A percentile compares a stretch with the other conserved stretches of the same genome.
Conservation (phyloP, 2,113 vertebrate species). For the Leiothrix lutea region DNA sequence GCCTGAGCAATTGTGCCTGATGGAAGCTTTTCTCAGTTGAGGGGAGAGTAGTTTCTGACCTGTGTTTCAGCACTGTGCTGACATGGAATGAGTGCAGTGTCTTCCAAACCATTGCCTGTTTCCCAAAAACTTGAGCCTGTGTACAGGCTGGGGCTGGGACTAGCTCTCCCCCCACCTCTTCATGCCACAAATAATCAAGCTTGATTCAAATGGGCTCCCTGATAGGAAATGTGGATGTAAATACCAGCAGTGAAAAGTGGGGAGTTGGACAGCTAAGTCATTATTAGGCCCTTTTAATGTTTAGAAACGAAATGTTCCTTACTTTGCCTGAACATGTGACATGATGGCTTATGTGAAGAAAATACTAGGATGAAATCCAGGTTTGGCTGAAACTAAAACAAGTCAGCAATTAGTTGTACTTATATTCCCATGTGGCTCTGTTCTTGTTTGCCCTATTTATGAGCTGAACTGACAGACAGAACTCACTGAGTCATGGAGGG, state of each 20-base stretch:
- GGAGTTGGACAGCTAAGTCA: background rate
- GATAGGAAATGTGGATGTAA: background rate
- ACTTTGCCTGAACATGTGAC: background rate
- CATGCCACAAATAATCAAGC: background rate
- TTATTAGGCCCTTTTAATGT: background rate
- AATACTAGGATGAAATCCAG: slow-evolving; percentile 18
- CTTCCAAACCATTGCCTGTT: background rate
- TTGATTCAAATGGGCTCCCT: background rate
- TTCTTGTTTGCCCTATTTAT: background rate
- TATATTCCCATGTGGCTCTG: slow-evolving; percentile 25
- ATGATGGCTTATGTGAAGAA: slow-evolving; percentile 3
- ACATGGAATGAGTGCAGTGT: background rate
- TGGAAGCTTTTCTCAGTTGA: background rate
- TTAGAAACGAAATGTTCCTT: background rate
- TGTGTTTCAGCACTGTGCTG: background rate
- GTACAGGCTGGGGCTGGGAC: background rate
- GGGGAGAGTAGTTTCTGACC: background rate
- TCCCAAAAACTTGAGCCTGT: background rate
- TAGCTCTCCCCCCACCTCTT: background rate
- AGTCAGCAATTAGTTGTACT: slow-evolving; percentile 30
- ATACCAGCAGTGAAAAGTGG: background rate
- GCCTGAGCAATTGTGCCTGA: background rate
- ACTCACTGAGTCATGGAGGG: background rate
- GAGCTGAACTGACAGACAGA: background rate
- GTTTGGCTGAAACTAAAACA: slow-evolving; percentile 6